Percentiles rank a stretch among this genome's conserved stretches.
Conservation (phyloP, 2,797 vertebrate genomes). For the Chiroxiphia lanceolata region DNA sequence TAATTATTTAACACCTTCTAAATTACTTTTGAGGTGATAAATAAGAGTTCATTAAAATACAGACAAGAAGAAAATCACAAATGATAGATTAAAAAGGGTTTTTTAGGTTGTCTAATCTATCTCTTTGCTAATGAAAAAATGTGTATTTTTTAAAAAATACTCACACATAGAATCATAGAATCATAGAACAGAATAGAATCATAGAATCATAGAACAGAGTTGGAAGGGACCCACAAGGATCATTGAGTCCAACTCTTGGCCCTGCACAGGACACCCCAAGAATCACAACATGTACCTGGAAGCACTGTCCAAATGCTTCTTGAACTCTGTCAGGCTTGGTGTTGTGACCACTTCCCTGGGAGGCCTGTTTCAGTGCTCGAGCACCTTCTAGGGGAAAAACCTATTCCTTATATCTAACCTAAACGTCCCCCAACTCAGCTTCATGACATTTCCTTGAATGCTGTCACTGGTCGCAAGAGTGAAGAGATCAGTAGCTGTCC, state of each 20-base stretch:
- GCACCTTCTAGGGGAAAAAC: not conserved
- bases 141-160: not conserved
- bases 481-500: not conserved
- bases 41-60: not conserved
- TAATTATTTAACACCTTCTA: conserved; percentile 7
- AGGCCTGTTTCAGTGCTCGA: not conserved
- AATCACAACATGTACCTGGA: not conserved
- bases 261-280: not conserved
- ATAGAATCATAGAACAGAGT: not conserved
- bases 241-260: not conserved
- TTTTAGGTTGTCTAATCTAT: not conserved
- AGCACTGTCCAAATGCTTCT: not conserved
- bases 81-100: not conserved
- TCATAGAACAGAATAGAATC: not conserved
- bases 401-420: not conserved
- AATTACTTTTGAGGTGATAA: not conserved
- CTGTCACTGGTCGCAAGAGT: not conserved
- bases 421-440: not conserved
- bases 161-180: not conserved
- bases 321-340: not conserved
- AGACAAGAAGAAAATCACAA: not conserved
- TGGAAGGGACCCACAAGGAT: not conserved
- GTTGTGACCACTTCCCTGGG: not conserved
- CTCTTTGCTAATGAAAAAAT: not conserved
- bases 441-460: not conserved